Conservation (phyloP, 2,888 invertebrate species). For the Choristoneura rosaceana region DNA sequence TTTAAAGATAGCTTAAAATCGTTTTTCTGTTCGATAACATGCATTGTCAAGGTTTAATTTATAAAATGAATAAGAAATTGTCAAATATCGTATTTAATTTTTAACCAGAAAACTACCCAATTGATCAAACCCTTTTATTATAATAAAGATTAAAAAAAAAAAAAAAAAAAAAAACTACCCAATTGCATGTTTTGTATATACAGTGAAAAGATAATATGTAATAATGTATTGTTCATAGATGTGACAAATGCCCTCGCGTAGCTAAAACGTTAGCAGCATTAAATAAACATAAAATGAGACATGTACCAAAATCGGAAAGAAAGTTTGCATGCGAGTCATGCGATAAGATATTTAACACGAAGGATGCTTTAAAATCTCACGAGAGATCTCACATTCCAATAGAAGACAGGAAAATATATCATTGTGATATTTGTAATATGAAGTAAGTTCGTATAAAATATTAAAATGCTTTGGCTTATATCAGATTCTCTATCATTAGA, state of each 20-base stretch:
- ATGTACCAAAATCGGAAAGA: conserved; percentile 82
- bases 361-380: conserved; percentile 81
- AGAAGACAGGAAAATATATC: conserved; percentile 81
- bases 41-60: no score
- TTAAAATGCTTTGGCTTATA: background rate
- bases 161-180: no score
- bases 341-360: conserved; percentile 78
- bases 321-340: conserved; percentile 78
- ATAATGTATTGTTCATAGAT: conserved; percentile 61
- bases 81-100: no score
- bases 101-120: no score
- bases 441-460: conserved; percentile 68
- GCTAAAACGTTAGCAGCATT: conserved; percentile 76
- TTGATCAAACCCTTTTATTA: no score
- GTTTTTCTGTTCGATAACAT: no score
- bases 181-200: background rate
- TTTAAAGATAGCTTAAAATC: no score
- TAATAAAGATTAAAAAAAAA: no score
- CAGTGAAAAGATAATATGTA: background rate
- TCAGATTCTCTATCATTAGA: background rate
- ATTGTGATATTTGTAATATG: conserved; percentile 79
- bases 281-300: conserved; percentile 81
- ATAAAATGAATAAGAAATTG: no score
- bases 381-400: conserved; percentile 82
- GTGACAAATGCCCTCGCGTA: conserved; percentile 83